Evolutionary conservation across 2,113 vertebrate species (phyloP), one percentile per base, ranked within the genome.

Genomic region (Scartelaos histophorus): DNA sequence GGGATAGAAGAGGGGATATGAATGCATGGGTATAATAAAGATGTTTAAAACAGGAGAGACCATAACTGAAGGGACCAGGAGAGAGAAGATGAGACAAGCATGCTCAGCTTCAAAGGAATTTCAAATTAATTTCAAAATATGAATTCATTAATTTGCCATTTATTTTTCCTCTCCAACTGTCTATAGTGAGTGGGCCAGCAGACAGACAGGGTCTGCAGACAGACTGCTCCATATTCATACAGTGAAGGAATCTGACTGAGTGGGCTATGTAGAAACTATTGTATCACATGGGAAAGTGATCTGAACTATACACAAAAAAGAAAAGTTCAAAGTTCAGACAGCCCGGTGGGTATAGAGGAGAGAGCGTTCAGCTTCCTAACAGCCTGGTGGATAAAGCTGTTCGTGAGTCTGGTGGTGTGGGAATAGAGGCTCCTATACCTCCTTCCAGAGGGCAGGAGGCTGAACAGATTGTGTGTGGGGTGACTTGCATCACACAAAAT

Each of bases 221-320:
- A 38, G 35, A 82, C 88, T 89, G 71, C 91, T 92, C 80, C 91
- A 92, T 92, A 92, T 92, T 92, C 91, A 92, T 92, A 81, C 77
- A 72, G 74, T 77, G 87, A 86, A 21, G 86, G 87, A 91, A 91
- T 90, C 85, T 89, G 85, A 89, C 87, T 78, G 87, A 66, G 86
- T 85, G 6, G 89, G 85, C 81, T 92, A 34, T 69, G 80, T 71
- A 74, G 78, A 82, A 70, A 71, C 71, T 34, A 75, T 88, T 86
- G 87, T 87, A 78, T 82, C 68, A 74, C 84, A 84, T 78, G 82
- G 80, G 79, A 88, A 88, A 85, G 82, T 64, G 64, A 54, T 66
- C 43, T 76, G 16, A 82, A 80, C 86, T 87, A 85, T 88, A 58
- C 24, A 67, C 43, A n/a, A n/a, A n/a, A n/a, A n/a, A n/a, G n/a